These are phyloP conservation scores for Catagonus wagneri DNA, from an alignment of 2,113 vertebrate species.

Conservation along the genomic window DNA sequence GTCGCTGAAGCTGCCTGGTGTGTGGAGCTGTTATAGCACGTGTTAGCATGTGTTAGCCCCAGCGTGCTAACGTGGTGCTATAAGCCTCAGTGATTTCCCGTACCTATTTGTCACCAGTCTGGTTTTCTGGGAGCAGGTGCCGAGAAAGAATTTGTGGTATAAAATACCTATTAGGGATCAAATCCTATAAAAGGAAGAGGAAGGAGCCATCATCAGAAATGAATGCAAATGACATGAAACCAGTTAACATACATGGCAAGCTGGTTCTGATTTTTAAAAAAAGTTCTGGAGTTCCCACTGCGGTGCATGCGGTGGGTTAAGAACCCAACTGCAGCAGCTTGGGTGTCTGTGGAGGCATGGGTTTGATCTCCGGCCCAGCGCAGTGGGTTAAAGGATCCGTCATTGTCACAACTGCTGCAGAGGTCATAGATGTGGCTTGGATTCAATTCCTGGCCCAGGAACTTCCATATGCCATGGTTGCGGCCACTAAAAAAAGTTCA, in stretches of 20 bases:
- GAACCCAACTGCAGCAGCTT: no score
- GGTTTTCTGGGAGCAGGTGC: not conserved
- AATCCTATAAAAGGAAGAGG: not conserved
- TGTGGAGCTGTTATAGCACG: not conserved
- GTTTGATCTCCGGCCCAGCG: no score
- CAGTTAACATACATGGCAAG: not conserved
- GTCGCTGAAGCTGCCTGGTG: not conserved
- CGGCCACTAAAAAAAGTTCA: not conserved
- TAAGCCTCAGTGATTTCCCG: not conserved
- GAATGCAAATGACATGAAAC: not conserved
- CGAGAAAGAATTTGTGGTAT: not conserved
- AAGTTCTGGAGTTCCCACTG: no score
- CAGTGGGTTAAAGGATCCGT: no score
- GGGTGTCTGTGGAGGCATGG: no score
- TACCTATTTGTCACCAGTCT: not conserved
- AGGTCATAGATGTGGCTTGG: no score
- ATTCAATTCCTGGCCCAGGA: no score
- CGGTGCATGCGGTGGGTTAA: no score
- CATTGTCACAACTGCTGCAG: no score
- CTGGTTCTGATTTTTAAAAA: not conserved
- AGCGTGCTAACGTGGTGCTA: rapidly evolving
- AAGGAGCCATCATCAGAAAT: constrained; percentile 27
- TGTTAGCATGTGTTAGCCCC: not conserved
- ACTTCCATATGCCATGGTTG: no score
- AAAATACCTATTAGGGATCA: not conserved